phyloP scores from a whole-genome alignment of 2,888 invertebrate genomes.

The Polia nebulosa region DNA sequence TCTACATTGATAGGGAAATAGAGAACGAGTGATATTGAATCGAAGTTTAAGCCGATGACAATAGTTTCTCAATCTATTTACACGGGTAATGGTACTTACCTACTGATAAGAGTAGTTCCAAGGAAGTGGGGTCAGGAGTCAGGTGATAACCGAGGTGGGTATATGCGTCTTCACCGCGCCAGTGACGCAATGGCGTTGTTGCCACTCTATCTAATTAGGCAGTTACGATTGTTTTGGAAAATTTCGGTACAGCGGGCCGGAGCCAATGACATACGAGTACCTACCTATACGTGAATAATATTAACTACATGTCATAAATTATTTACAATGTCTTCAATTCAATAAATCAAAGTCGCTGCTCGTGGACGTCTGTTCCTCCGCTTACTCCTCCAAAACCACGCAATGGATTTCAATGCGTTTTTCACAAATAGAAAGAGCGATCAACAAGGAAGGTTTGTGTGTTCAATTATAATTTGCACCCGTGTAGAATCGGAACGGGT shows the following conservation, averaged over 20 bases:
- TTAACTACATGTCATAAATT: not conserved
- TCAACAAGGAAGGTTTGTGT: too few relatives aligned
- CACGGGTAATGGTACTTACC: constrained; percentile 50
- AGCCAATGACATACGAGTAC: not conserved
- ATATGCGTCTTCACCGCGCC: constrained; percentile 46
- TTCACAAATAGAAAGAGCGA: too few relatives aligned
- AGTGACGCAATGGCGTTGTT: constrained; percentile 45
- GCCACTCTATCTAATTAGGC: constrained; percentile 35
- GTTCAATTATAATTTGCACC: too few relatives aligned
- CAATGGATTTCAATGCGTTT: too few relatives aligned
- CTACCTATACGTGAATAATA: not conserved
- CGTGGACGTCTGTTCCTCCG: too few relatives aligned
- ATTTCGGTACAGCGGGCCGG: not conserved
- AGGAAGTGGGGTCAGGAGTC: constrained; percentile 71
- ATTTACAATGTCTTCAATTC: too few relatives aligned
- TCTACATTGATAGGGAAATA: not conserved
- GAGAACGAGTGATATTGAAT: not conserved
- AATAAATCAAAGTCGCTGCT: too few relatives aligned
- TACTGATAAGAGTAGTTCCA: constrained; percentile 64
- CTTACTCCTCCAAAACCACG: too few relatives aligned
- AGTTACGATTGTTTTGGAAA: constrained; percentile 4
- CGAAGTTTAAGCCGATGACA: constrained; percentile 8
- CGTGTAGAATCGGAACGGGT: too few relatives aligned
- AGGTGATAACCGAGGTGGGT: constrained; percentile 53
- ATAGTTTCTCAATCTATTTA: constrained; percentile 40